Evolutionary conservation across 2,888 invertebrate genomes (phyloP), one percentile per base, ranked within the genome.

Genomic region (Eristalis intricaria): DNA sequence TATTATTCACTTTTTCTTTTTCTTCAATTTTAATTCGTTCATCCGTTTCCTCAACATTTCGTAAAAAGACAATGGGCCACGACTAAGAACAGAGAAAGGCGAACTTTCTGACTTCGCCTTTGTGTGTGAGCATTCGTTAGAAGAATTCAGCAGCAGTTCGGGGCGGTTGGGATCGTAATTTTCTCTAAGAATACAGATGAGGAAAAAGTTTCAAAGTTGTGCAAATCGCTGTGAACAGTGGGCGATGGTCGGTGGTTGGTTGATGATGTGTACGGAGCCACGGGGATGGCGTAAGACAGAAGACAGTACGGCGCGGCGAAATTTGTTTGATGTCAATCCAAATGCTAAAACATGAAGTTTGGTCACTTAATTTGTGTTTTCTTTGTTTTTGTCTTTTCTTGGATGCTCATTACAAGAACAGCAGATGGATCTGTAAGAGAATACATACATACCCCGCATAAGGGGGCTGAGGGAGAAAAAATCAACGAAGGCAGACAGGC

Each of bases 1-100:
- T 68, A 84, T 87, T 87, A 76, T 79, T 87, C 82, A 82, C 66
- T 84, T 79, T 76, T 87, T 64, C 66, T 84, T 79, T 76, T 87
- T 64, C 68, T 66, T 80, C 68, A 79, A 84, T 80, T 83, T 87
- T 87, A 82, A 82, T 82, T 82, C 65, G 78, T 79, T 76, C 60
- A 77, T 79, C 69, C 65, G 32, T 68, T 65, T 76, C 38, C 56
- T 75, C 22, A 19, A 2, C 38, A 13, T 38, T 77, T 74, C 19
- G 0, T 65, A 38, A 4, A 29, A 78, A 82, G 78, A 82, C 63
- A 85, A 77, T 68, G 58, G 77, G 29, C 50, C 50, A 50, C 19
- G 50, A 50, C 23, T 15, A 58, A 65, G 15, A 70, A 29, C 32
- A 10, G 23, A 35, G 38, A 84, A 84, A 61, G 15, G 26, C 56